phyloP scores from a whole-genome alignment of 2,888 invertebrate species.

The Oligia fasciuncula region DNA sequence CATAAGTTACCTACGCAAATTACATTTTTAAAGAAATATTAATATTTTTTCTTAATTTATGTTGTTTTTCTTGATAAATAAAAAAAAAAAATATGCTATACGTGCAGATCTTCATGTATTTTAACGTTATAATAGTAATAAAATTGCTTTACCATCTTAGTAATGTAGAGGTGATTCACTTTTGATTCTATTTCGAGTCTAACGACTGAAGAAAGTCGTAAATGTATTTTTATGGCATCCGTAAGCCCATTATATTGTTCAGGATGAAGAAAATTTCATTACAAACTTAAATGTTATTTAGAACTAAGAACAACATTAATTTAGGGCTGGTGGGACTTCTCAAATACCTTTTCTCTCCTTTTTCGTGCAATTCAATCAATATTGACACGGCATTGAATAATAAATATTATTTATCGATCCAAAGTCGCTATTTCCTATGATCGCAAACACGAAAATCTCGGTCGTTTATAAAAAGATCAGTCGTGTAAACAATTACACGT shows the following conservation, averaged over 20 bases:
- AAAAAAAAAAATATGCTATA: no score
- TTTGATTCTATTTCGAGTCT: conserved; percentile 48
- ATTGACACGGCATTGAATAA: conserved; percentile 13
- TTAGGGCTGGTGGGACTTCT: not conserved
- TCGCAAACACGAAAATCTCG: not conserved
- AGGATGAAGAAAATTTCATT: conserved; percentile 7
- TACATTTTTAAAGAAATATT: not conserved
- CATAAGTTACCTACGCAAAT: conserved; percentile 13
- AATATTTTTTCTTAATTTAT: not conserved
- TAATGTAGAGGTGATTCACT: conserved; percentile 49
- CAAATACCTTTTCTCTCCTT: not conserved
- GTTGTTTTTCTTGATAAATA: not conserved
- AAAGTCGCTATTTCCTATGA: not conserved
- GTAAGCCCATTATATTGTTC: conserved; percentile 10
- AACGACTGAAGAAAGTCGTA: conserved; percentile 44
- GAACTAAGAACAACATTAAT: not conserved
- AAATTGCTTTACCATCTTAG: not conserved
- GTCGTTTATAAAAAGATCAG: conserved; percentile 36
- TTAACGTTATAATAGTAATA: not conserved
- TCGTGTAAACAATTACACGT: conserved; percentile 38
- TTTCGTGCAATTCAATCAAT: not conserved
- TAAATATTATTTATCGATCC: conserved; percentile 13
- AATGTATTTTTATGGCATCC: conserved; percentile 56
- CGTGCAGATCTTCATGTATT: not conserved
- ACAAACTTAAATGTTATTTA: not conserved